Evolutionary conservation across 2,113 vertebrate species (phyloP).

Genomic region (Cygnus atratus): DNA sequence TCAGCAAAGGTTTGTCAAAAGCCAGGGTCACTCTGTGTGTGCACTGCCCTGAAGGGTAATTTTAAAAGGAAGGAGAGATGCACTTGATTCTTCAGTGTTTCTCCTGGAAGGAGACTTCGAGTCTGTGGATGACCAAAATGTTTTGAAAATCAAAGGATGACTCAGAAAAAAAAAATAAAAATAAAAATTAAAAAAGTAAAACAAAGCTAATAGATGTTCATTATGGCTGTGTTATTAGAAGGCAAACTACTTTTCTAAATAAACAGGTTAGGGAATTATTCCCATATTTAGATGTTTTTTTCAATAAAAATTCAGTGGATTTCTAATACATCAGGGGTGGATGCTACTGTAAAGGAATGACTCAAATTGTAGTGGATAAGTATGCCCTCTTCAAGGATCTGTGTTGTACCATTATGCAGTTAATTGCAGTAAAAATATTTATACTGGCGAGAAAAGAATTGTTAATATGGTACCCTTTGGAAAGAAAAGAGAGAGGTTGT

Average conservation of each 20-base stretch:
- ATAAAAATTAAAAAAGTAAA: conserved; percentile 65
- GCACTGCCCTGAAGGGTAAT: conserved; percentile 87
- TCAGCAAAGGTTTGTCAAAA: conserved; percentile 96
- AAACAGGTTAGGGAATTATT: conserved; percentile 69
- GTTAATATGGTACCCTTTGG: conserved; percentile 83
- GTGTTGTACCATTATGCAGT: conserved; percentile 66
- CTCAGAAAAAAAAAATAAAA: conserved; percentile 72
- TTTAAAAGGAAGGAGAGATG: conserved; percentile 79
- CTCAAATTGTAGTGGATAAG: conserved; percentile 65
- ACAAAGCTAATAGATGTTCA: conserved; percentile 70
- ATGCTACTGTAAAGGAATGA: conserved; percentile 59
- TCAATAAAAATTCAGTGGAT: conserved; percentile 70
- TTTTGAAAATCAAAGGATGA: conserved; percentile 82
- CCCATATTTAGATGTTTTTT: conserved; percentile 75
- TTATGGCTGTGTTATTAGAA: conserved; percentile 65
- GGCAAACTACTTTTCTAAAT: conserved; percentile 61
- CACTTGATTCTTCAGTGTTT: conserved; percentile 79
- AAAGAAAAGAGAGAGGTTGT: conserved; percentile 71
- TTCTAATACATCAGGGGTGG: conserved; percentile 42
- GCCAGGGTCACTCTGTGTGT: conserved; percentile 84
- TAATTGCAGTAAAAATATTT: conserved; percentile 89
- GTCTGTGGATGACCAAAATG: conserved; percentile 86
- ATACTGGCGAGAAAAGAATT: conserved; percentile 75
- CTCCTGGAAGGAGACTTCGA: conserved; percentile 77
- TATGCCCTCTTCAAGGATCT: conserved; percentile 55